Evolutionary conservation across 2,113 vertebrate species (phyloP).

Genomic region (Hippocampus comes): DNA sequence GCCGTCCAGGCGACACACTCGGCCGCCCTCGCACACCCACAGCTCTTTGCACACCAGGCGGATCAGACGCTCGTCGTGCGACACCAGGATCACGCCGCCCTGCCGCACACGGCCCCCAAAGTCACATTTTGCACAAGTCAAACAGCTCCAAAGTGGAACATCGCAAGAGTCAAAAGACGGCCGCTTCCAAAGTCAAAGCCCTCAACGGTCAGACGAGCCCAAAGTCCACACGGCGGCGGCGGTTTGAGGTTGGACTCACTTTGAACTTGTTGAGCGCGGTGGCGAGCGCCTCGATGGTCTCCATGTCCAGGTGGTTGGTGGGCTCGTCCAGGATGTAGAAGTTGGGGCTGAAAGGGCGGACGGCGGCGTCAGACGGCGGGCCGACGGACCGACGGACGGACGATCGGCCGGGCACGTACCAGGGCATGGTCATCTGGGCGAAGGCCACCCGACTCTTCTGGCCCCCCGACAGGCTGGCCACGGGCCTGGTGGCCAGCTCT

Average conservation of each 20-base stretch:
- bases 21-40: slow-evolving; percentile 87
- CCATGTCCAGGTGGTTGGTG: slow-evolving; percentile 98
- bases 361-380: neutral
- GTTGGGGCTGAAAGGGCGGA: slow-evolving; percentile 81
- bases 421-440: slow-evolving; percentile 97
- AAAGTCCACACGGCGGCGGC: too few species aligned
- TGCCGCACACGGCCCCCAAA: slow-evolving; percentile 36
- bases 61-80: slow-evolving; percentile 94
- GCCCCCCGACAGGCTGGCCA: slow-evolving; percentile 92
- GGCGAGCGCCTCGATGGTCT: slow-evolving; percentile 93
- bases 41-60: slow-evolving; percentile 90
- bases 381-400: too few species aligned
- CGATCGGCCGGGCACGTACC: slow-evolving; percentile 63
- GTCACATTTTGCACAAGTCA: too few species aligned
- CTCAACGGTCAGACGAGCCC: neutral
- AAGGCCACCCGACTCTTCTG: slow-evolving; percentile 98
- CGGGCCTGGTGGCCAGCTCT: slow-evolving; percentile 86
- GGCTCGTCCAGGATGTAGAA: slow-evolving; percentile 97
- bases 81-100: slow-evolving; percentile 93
- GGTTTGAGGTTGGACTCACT: slow-evolving; percentile 56
- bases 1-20: slow-evolving; percentile 83
- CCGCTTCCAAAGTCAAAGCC: neutral
- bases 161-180: too few species aligned
- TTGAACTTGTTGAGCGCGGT: slow-evolving; percentile 87
- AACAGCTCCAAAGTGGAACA: too few species aligned